A percentile compares a stretch with the other conserved stretches of the same genome.
Evolutionary conservation across 2,888 invertebrate species (phyloP).

Genomic region (Nephrotoma flavescens): DNA sequence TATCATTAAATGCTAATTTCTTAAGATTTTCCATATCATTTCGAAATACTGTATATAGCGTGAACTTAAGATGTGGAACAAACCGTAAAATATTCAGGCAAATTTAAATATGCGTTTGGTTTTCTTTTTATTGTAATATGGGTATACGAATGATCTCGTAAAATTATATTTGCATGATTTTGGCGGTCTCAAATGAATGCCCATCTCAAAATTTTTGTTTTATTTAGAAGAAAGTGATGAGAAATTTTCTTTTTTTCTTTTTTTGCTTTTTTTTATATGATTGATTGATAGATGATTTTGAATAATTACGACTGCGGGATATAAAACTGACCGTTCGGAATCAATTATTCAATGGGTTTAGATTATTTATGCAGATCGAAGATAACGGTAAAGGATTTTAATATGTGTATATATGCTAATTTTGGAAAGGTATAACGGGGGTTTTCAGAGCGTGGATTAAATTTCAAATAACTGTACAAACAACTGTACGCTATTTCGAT

Average conservation of each 20-base stretch:
- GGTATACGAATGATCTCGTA: neutral
- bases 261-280: neutral
- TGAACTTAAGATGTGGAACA: neutral
- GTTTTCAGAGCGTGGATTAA: neutral
- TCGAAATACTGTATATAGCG: neutral
- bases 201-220: neutral
- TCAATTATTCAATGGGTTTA: neutral
- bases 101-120: neutral
- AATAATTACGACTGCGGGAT: neutral
- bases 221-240: neutral
- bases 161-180: neutral
- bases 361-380: neutral
- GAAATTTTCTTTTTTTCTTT: neutral
- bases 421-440: neutral
- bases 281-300: neutral
- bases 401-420: neutral
- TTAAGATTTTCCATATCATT: neutral
- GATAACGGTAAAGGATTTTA: neutral
- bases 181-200: neutral
- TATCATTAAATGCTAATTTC: neutral
- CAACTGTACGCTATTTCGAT: no score
- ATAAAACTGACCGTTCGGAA: neutral
- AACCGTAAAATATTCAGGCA: neutral
- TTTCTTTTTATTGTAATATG: neutral
- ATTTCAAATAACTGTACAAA: neutral